phyloP scores from a whole-genome alignment of 1,140 invertebrate species.

The Sycophila sp. region DNA sequence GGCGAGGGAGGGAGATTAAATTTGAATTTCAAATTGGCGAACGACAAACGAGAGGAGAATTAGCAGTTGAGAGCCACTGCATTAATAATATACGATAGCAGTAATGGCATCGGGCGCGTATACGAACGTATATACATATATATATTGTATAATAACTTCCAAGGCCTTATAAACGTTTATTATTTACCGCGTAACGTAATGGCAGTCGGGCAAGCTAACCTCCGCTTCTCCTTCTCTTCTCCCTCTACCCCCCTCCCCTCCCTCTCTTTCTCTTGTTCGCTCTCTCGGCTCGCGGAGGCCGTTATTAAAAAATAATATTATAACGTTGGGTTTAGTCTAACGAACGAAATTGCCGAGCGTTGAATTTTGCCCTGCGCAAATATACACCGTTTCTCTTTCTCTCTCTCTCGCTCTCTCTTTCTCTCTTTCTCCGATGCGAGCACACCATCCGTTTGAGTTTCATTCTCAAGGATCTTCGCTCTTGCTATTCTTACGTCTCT shows the following conservation, averaged over 20 bases:
- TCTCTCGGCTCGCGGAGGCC: slow-evolving; percentile 39
- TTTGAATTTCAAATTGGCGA: slow-evolving; percentile 37
- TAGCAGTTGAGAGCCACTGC: slow-evolving; percentile 63
- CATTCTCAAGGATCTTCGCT: slow-evolving; percentile 30
- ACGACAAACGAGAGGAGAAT: slow-evolving; percentile 38
- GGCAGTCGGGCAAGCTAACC: slow-evolving; percentile 53
- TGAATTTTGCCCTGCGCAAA: slow-evolving; percentile 54
- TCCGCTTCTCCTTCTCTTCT: slow-evolving; percentile 49
- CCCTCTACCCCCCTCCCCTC: slow-evolving; percentile 33
- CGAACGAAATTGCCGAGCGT: slow-evolving; percentile 53
- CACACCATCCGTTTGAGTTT: slow-evolving; percentile 29
- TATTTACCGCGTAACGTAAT: slow-evolving; percentile 67
- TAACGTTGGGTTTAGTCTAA: slow-evolving; percentile 54
- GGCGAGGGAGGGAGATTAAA: slow-evolving; percentile 41
- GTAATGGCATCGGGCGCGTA: slow-evolving; percentile 63
- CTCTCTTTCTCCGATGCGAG: slow-evolving; percentile 16
- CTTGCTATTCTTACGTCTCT: slow-evolving; percentile 44
- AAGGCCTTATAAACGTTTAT: slow-evolving; percentile 68
- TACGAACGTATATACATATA: slow-evolving; percentile 6
- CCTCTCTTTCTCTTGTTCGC: slow-evolving; percentile 16
- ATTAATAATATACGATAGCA: slow-evolving; percentile 68
- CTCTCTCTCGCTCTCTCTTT: slow-evolving; percentile 35
- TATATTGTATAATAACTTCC: slow-evolving; percentile 67
- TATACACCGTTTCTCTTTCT: slow-evolving; percentile 46
- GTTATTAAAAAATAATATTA: slow-evolving; percentile 62